phyloP scores from a whole-genome alignment of 2,797 vertebrate species.

The Adelosebastes latens region DNA sequence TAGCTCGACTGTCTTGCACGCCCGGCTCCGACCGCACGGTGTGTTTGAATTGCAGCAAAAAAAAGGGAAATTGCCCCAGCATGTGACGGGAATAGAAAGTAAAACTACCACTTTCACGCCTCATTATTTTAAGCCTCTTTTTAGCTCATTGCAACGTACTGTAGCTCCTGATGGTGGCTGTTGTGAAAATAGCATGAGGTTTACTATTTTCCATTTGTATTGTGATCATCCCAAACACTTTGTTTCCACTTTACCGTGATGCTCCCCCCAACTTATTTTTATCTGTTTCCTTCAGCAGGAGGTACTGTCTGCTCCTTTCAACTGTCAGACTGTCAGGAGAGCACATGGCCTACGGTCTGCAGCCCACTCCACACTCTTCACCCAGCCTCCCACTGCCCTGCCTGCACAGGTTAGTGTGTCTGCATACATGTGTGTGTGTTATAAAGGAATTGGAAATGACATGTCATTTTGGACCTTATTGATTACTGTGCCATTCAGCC shows the following conservation, averaged over 20 bases:
- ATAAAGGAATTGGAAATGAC: not conserved
- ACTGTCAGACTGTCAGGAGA: conserved; percentile 84
- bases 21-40: not conserved
- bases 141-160: conserved; percentile 5
- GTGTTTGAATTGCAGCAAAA: conserved; percentile 4
- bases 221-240: not conserved
- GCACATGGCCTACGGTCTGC: conserved; percentile 82
- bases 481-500: conserved; percentile 12
- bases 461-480: conserved; percentile 7
- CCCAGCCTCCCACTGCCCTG: conserved; percentile 76
- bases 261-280: conserved; percentile 11
- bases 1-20: not conserved
- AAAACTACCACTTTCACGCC: conserved; percentile 54
- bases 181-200: conserved; percentile 10
- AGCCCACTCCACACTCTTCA: conserved; percentile 80
- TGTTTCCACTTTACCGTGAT: conserved; percentile 3
- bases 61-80: not conserved
- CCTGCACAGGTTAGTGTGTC: conserved; percentile 80
- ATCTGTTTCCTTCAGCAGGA: conserved; percentile 71
- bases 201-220: not conserved
- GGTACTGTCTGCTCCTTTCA: conserved; percentile 76
- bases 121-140: conserved; percentile 63
- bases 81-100: conserved; percentile 31
- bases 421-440: not conserved
- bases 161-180: not conserved